Percentiles rank a stretch among this genome's conserved stretches.
Conservation (phyloP, 2,888 invertebrate species). For the Drosophila merina region DNA sequence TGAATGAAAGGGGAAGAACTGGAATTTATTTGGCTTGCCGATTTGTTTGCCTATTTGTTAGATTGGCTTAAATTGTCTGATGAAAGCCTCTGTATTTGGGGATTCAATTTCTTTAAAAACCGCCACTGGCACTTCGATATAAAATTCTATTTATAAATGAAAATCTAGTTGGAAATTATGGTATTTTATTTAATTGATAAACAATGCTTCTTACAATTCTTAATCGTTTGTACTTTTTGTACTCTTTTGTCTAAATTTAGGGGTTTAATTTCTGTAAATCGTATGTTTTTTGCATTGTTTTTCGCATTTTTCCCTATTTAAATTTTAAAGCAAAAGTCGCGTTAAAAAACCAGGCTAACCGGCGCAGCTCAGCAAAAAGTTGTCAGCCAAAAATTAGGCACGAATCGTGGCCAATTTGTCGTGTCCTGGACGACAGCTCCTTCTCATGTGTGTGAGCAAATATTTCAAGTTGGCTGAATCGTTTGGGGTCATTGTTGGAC, state of each 20-base stretch:
- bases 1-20: conserved; percentile 2
- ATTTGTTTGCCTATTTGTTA: conserved; percentile 70
- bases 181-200: neutral
- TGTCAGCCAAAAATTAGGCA: conserved; percentile 70
- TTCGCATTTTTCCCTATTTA: neutral
- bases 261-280: no score
- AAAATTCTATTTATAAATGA: conserved; percentile 16
- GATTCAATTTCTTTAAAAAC: conserved; percentile 45
- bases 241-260: no score
- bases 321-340: conserved; percentile 34
- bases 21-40: conserved; percentile 64
- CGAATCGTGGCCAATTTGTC: conserved; percentile 73
- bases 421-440: conserved; percentile 42
- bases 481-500: conserved; percentile 25
- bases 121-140: conserved; percentile 18
- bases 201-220: neutral
- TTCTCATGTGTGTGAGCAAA: conserved; percentile 35
- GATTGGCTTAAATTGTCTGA: conserved; percentile 58
- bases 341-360: conserved; percentile 9
- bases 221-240: no score
- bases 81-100: conserved; percentile 53
- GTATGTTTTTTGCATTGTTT: no score
- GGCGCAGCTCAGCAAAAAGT: conserved; percentile 21
- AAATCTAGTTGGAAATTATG: neutral
- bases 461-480: conserved; percentile 44